These are phyloP conservation scores for Drosophila recens DNA, from an alignment of 2,888 invertebrate genomes.

Conservation along the genomic window DNA sequence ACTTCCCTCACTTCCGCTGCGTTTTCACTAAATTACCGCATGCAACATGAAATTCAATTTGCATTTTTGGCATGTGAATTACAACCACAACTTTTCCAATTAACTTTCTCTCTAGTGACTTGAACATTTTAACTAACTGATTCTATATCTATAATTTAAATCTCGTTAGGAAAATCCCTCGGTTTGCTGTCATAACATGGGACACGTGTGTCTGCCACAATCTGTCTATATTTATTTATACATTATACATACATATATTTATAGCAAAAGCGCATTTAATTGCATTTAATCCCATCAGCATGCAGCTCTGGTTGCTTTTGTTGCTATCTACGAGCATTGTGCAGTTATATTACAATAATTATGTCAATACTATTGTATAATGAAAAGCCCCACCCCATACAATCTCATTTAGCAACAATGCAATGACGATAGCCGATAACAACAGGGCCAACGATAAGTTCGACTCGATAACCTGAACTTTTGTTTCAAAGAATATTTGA, in stretches of 20 bases:
- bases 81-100: conserved; percentile 11
- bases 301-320: conserved; percentile 18
- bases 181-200: conserved; percentile 3
- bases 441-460: not conserved
- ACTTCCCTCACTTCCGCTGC: conserved; percentile 52
- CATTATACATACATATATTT: not conserved
- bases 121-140: not conserved
- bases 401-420: conserved; percentile 4
- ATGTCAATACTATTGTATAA: conserved; percentile 13
- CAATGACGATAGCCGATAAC: conserved; percentile 24
- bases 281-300: conserved; percentile 25
- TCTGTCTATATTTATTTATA: conserved; percentile 6
- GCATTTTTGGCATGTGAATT: conserved; percentile 33
- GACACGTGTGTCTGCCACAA: conserved; percentile 33
- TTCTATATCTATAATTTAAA: conserved; percentile 23
- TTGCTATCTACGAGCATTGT: conserved; percentile 17
- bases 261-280: conserved; percentile 22
- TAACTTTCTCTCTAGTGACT: conserved; percentile 37
- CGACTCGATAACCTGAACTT: not conserved
- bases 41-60: conserved; percentile 54
- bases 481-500: not conserved
- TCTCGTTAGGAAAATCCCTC: conserved; percentile 6
- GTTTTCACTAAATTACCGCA: conserved; percentile 35
- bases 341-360: conserved; percentile 23
- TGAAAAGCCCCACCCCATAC: not conserved